Conservation (phyloP, 2,113 vertebrate genomes). For the Micronycteris hirsuta region DNA sequence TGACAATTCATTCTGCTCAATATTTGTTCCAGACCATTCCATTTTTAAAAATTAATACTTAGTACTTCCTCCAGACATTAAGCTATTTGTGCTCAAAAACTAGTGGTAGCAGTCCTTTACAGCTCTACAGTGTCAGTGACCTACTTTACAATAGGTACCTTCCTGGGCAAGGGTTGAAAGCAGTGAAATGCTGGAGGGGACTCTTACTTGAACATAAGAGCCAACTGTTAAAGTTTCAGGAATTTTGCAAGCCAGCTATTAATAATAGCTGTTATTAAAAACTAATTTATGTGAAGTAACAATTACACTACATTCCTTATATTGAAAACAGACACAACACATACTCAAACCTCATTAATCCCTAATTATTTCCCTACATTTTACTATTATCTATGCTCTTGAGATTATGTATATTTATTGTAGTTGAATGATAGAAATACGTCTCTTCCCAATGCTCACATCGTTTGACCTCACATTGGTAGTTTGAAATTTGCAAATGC, state of each 20-base stretch:
- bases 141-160: not conserved
- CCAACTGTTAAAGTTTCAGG: not conserved
- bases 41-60: not conserved
- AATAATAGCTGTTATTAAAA: not conserved
- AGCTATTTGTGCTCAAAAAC: not conserved
- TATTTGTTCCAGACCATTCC: not conserved
- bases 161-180: not conserved
- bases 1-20: not conserved
- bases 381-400: not conserved
- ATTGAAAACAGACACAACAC: not conserved
- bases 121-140: not conserved
- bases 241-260: not conserved
- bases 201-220: not conserved
- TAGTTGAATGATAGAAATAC: not conserved
- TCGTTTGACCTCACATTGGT: not conserved
- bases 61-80: not conserved
- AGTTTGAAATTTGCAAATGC: not conserved
- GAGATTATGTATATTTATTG: not conserved
- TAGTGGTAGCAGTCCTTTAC: not conserved
- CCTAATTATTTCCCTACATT: not conserved
- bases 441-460: not conserved
- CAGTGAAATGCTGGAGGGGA: not conserved
- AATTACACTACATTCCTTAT: not conserved
- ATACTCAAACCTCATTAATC: not conserved
- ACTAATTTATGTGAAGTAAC: not conserved